A percentile compares a stretch with the other conserved stretches of the same genome.
phyloP scores from a whole-genome alignment of 1,140 invertebrate species.

The Tigriopus japonicus region DNA sequence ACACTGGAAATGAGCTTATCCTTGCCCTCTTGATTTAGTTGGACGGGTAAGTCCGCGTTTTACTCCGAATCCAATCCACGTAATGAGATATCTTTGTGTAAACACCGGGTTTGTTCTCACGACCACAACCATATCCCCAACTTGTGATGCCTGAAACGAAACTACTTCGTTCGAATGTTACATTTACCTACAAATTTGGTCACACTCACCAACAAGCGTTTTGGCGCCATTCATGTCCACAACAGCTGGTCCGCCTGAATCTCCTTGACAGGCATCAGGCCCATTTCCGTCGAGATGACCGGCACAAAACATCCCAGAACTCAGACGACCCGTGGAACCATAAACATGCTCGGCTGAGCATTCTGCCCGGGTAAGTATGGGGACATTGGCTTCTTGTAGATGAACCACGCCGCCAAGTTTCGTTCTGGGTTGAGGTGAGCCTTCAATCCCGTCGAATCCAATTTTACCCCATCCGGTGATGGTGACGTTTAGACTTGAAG shows the following conservation, averaged over 20 bases:
- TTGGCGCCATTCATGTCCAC: slow-evolving; percentile 36
- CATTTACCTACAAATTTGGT: not conserved
- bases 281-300: slow-evolving; percentile 51
- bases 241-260: slow-evolving; percentile 47
- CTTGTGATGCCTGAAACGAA: slow-evolving; percentile 36
- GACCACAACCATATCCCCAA: slow-evolving; percentile 57
- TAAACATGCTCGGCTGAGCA: too few species aligned
- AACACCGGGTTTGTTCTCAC: slow-evolving; percentile 58
- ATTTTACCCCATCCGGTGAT: slow-evolving; percentile 59
- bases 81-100: slow-evolving; percentile 40
- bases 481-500: slow-evolving; percentile 41
- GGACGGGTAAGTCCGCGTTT: not conserved
- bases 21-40: too few species aligned
- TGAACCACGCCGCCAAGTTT: not conserved
- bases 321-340: slow-evolving; percentile 26
- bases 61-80: slow-evolving; percentile 4
- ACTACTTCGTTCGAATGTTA: too few species aligned
- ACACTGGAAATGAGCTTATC: too few species aligned
- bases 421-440: too few species aligned
- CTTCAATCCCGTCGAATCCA: slow-evolving; percentile 20
- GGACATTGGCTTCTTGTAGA: not conserved
- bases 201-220: not conserved
- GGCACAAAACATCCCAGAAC: slow-evolving; percentile 67
- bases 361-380: not conserved
- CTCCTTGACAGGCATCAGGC: slow-evolving; percentile 67